Evolutionary conservation across 2,888 invertebrate species (phyloP).

Genomic region (Scaptomyza cyrtandrae): DNA sequence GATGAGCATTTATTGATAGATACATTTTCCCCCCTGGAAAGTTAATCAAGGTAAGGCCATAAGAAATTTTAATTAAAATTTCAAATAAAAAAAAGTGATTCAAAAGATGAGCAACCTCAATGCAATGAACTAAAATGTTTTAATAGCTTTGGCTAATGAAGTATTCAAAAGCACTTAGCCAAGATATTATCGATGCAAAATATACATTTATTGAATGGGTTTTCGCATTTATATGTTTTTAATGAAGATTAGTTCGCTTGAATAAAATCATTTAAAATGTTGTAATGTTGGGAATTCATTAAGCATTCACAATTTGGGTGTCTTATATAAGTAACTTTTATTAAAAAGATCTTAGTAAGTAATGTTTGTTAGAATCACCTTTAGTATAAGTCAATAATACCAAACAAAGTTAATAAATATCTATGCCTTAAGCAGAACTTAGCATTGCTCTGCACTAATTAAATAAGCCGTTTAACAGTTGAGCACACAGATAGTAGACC

Average conservation of each 20-base stretch:
- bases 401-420: too few species aligned
- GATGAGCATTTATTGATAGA: conserved; percentile 34
- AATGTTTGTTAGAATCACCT: too few species aligned
- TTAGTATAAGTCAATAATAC: too few species aligned
- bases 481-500: conserved; percentile 16
- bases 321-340: too few species aligned
- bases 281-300: background rate
- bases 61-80: conserved; percentile 42
- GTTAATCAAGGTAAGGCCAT: conserved; percentile 30
- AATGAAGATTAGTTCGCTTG: background rate
- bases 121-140: background rate
- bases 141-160: conserved; percentile 16
- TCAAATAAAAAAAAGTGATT: background rate
- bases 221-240: background rate
- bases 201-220: background rate
- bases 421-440: background rate
- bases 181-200: background rate
- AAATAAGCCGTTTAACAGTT: conserved; percentile 26
- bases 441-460: conserved; percentile 11
- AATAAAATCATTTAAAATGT: background rate
- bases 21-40: conserved; percentile 13
- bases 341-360: too few species aligned
- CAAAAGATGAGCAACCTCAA: background rate
- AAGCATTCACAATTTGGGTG: too few species aligned
- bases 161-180: conserved; percentile 1